Evolutionary conservation across 2,113 vertebrate species (phyloP).

Genomic region (Toxotes chatareus): DNA sequence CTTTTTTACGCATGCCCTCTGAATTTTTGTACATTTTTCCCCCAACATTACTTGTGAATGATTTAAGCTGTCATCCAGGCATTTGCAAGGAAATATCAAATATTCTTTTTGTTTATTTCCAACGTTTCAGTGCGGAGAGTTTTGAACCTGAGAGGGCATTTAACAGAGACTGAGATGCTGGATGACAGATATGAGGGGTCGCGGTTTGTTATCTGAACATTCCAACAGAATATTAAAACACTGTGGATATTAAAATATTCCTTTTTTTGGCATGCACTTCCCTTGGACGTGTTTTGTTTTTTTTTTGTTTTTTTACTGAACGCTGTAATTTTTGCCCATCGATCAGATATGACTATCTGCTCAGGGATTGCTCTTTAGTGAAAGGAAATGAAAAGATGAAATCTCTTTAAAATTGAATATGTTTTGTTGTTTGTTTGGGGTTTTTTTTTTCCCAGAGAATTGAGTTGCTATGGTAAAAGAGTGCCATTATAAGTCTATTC

Average conservation of each 20-base stretch:
- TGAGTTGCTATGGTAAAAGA: not conserved
- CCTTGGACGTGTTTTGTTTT: not conserved
- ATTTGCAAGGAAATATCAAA: not conserved
- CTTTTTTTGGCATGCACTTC: not conserved
- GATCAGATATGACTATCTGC: slow-evolving; percentile 33
- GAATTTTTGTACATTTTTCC: not conserved
- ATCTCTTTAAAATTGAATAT: slow-evolving; percentile 53
- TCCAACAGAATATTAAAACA: slow-evolving; percentile 49
- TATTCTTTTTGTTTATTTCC: slow-evolving; percentile 32
- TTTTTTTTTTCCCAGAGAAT: not conserved
- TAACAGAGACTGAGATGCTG: slow-evolving; percentile 2
- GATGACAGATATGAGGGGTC: not conserved
- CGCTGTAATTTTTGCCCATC: not conserved
- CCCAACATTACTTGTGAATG: not conserved
- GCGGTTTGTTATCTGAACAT: slow-evolving; percentile 14
- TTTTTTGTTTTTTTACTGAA: not conserved
- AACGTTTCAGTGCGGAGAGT: not conserved
- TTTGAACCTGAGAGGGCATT: slow-evolving; percentile 24
- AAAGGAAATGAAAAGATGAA: slow-evolving; percentile 69
- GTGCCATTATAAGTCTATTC: slow-evolving; percentile 13
- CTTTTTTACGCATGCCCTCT: not conserved
- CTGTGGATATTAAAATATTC: slow-evolving; percentile 38
- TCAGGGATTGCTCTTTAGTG: slow-evolving; percentile 25
- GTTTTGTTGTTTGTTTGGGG: not conserved
- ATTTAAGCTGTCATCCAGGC: not conserved